These are phyloP conservation scores for Morinoia aosen DNA, from an alignment of 2,888 invertebrate genomes.

Conservation along the genomic window DNA sequence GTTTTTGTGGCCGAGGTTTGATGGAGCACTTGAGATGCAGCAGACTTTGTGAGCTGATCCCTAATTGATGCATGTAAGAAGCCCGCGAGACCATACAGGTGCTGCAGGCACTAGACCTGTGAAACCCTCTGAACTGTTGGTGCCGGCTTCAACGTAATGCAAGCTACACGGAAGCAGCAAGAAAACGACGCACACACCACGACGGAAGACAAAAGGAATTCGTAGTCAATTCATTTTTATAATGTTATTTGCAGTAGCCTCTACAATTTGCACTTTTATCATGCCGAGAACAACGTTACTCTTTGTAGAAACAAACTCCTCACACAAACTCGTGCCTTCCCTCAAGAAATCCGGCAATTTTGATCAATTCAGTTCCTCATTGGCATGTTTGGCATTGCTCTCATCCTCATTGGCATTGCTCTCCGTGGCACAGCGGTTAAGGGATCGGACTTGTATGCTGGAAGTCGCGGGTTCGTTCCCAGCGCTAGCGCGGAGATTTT, in stretches of 20 bases:
- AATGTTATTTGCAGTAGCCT: no score
- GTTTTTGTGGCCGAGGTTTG: neutral
- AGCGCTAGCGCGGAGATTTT: no score
- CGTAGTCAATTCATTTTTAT: no score
- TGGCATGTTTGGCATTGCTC: no score
- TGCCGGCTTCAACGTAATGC: neutral
- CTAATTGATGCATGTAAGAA: neutral
- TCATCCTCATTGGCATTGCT: no score
- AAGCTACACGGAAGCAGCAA: neutral
- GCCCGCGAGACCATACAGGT: neutral
- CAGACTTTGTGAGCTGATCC: neutral
- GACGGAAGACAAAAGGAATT: no score
- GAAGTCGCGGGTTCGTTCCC: no score
- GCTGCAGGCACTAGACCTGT: neutral
- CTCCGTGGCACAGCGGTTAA: no score
- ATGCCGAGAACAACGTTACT: neutral
- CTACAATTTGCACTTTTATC: neutral
- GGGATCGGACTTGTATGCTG: no score
- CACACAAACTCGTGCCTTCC: no score
- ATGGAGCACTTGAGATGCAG: neutral
- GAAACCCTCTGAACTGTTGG: neutral
- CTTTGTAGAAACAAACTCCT: neutral
- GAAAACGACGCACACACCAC: no score
- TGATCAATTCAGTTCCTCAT: neutral
- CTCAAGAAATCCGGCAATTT: neutral